These are phyloP conservation scores for Cephus nigrinus DNA, from an alignment of 2,888 invertebrate species.

Conservation along the genomic window DNA sequence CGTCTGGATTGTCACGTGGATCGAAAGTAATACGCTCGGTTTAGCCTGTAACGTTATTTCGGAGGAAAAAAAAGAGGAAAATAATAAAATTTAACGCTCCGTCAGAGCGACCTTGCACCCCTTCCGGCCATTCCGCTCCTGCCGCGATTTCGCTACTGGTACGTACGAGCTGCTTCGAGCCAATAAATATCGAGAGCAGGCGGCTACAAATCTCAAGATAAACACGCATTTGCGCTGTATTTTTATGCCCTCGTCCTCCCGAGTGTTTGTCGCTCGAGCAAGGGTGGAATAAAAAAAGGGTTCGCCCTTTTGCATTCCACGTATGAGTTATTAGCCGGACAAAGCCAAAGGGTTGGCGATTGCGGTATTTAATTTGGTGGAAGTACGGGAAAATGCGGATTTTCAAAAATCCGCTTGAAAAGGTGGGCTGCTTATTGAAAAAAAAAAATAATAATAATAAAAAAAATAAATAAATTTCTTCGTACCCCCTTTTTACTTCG, in stretches of 20 bases:
- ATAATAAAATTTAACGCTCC: conserved; percentile 61
- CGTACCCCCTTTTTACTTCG: background rate
- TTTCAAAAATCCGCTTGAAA: background rate
- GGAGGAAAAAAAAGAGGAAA: conserved; percentile 36
- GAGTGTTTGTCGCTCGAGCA: conserved; percentile 21
- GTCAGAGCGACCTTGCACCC: conserved; percentile 37
- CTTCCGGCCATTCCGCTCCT: background rate
- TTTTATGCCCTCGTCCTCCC: conserved; percentile 42
- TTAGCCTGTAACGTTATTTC: conserved; percentile 30
- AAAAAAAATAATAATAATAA: background rate
- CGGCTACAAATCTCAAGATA: conserved; percentile 62
- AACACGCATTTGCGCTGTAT: conserved; percentile 51
- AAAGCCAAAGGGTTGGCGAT: conserved; percentile 51
- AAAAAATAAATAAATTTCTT: background rate
- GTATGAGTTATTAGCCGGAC: conserved; percentile 55
- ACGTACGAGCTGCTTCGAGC: conserved; percentile 24
- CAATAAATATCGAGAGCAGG: conserved; percentile 59
- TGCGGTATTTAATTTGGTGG: conserved; percentile 54
- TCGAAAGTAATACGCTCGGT: conserved; percentile 24
- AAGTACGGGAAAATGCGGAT: background rate
- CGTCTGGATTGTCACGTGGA: conserved; percentile 23
- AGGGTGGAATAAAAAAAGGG: conserved; percentile 29
- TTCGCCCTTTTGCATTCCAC: conserved; percentile 54
- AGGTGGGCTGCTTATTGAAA: background rate
- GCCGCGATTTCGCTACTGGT: conserved; percentile 20